Evolutionary conservation across 2,797 vertebrate genomes (phyloP).

Genomic region (Pygocentrus nattereri): DNA sequence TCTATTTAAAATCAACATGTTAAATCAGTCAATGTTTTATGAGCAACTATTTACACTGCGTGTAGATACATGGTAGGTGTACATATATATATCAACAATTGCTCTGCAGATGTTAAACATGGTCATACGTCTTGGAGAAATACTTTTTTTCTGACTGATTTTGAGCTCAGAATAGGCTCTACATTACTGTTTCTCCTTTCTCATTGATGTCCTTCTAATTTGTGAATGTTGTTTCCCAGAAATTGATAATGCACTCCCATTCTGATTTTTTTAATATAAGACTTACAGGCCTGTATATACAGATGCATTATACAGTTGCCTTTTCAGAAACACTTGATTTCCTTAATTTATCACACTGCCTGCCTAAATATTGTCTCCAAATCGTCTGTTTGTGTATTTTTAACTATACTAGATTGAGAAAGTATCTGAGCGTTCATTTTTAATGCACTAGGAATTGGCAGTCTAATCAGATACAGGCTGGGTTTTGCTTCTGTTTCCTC

Average conservation of each 20-base stretch:
- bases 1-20: too few relatives aligned
- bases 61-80: too few relatives aligned
- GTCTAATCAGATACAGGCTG: not conserved
- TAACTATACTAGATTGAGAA: constrained; percentile 42
- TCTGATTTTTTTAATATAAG: too few relatives aligned
- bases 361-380: constrained; percentile 64
- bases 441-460: not conserved
- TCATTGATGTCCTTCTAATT: not conserved
- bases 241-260: constrained; percentile 14
- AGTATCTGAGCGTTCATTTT: constrained; percentile 14
- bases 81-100: not conserved
- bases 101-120: not conserved
- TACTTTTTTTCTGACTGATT: not conserved
- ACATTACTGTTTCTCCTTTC: not conserved
- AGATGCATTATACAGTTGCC: not conserved
- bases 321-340: not conserved
- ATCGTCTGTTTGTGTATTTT: constrained; percentile 42
- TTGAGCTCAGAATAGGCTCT: not conserved
- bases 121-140: not conserved
- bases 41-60: too few relatives aligned
- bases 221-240: not conserved
- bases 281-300: not conserved
- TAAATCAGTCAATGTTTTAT: too few relatives aligned
- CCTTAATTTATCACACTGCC: constrained; percentile 39
- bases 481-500: not conserved